Evolutionary conservation across 1,140 invertebrate genomes (phyloP), one percentile per base, ranked within the genome.

Genomic region (Philotrypesis tridentata): DNA sequence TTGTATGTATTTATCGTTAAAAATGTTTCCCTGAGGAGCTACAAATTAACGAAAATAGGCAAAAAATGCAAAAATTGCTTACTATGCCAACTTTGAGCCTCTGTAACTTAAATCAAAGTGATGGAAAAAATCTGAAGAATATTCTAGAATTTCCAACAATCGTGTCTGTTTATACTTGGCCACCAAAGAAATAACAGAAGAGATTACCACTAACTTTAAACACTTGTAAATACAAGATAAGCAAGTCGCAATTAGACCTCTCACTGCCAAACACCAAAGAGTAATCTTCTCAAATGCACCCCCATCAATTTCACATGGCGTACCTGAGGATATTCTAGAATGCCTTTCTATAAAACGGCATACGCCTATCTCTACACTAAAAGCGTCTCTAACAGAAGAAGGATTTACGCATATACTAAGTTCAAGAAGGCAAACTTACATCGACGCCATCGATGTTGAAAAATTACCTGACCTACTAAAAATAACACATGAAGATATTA

Each of bases 91-190:
- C n/a, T n/a, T n/a, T n/a, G n/a, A n/a, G n/a, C n/a, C n/a, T n/a
- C n/a, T n/a, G n/a, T n/a, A n/a, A n/a, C n/a, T n/a, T n/a, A n/a
- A n/a, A n/a, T n/a, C n/a, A n/a, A n/a, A n/a, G n/a, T n/a, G n/a
- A n/a, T n/a, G n/a, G n/a, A n/a, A n/a, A n/a, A n/a, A n/a, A n/a
- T n/a, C n/a, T n/a, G n/a, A n/a, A n/a, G n/a, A n/a, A n/a, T n/a
- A n/a, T n/a, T n/a, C n/a, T n/a, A 40, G 83, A 23, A 86, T 86
- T 14, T 82, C 84, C 3, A 81, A 85, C 4, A 84, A 83, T 33
- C 31, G 83, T 67, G 48, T 85, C 12, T 85, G 83, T 67, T 21
- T 84, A 8, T 86, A 82, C 37, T 21, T 86, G 0, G 31, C 70
- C 14, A 83, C 17, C 31, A 84, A 82, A 70, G 77, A 83, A 67